A percentile compares a stretch with the other conserved stretches of the same genome.
These are phyloP conservation scores for Platycnemis pennipes DNA, from an alignment of 2,888 invertebrate species.

Conservation along the genomic window DNA sequence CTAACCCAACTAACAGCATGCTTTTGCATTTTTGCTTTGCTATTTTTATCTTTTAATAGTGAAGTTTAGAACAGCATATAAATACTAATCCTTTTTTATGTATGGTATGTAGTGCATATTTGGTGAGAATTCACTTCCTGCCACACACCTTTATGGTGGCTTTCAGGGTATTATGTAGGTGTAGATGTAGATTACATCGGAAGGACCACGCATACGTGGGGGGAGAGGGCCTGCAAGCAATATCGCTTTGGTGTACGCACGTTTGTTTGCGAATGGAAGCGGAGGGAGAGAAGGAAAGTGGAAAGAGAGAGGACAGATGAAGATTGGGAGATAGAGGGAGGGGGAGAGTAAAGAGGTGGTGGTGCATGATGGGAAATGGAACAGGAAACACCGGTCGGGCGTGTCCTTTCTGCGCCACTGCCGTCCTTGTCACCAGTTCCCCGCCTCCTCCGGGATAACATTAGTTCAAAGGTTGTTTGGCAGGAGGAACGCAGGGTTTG, in stretches of 20 bases:
- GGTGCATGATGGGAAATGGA: conserved; percentile 16
- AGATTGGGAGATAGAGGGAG: not conserved
- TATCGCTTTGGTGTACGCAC: not conserved
- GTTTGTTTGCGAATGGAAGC: not conserved
- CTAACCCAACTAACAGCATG: too few species aligned
- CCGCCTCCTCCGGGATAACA: not conserved
- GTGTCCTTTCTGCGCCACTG: not conserved
- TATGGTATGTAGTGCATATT: too few species aligned
- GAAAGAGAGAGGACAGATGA: not conserved
- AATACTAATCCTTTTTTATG: too few species aligned
- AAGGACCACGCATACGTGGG: not conserved
- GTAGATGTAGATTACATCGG: too few species aligned
- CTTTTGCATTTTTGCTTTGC: too few species aligned
- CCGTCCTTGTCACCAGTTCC: not conserved
- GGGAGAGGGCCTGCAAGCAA: not conserved
- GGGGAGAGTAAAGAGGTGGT: not conserved
- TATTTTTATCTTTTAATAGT: too few species aligned
- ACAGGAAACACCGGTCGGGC: conserved; percentile 22
- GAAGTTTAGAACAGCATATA: too few species aligned
- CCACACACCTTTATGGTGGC: too few species aligned
- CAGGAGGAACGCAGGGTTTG: not conserved
- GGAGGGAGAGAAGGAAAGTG: not conserved
- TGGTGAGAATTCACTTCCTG: too few species aligned
- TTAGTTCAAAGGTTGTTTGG: not conserved
- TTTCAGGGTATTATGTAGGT: too few species aligned